Conservation (phyloP, 2,113 vertebrate species). For the Cololabis saira region DNA sequence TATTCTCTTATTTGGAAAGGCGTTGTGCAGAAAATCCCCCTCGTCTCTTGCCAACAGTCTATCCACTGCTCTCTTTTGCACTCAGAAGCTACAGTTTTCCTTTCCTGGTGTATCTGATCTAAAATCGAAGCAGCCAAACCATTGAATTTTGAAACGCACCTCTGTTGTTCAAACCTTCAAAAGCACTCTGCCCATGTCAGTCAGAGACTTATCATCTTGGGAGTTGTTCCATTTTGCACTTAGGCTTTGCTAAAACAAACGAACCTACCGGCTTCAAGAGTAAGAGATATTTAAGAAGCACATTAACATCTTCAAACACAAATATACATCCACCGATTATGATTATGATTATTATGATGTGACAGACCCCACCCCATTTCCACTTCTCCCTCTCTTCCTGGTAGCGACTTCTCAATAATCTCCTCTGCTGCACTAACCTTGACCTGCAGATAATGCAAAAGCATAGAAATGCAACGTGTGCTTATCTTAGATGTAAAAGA, state of each 20-base stretch:
- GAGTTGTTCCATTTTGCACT: too few species aligned
- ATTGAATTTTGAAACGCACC: constrained; percentile 21
- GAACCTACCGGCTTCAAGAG: not conserved
- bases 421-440: constrained; percentile 4
- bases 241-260: not conserved
- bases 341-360: constrained; percentile 5
- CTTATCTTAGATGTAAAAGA: not conserved
- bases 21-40: not conserved
- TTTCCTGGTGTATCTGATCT: constrained; percentile 35
- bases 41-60: constrained; percentile 1
- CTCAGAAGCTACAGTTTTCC: constrained; percentile 8
- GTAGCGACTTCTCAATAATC: constrained; percentile 1
- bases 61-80: constrained; percentile 23
- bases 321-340: not conserved
- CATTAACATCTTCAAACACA: not conserved
- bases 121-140: constrained; percentile 26
- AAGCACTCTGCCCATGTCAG: constrained; percentile 5
- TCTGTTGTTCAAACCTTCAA: constrained; percentile 13
- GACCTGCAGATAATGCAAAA: constrained; percentile 16
- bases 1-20: constrained; percentile 5
- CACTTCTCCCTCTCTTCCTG: constrained; percentile 3
- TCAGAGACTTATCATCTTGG: too few species aligned
- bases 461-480: not conserved
- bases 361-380: not conserved
- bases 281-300: not conserved